Evolutionary conservation across 2,797 vertebrate species (phyloP).

Genomic region (Bothrops alternatus): DNA sequence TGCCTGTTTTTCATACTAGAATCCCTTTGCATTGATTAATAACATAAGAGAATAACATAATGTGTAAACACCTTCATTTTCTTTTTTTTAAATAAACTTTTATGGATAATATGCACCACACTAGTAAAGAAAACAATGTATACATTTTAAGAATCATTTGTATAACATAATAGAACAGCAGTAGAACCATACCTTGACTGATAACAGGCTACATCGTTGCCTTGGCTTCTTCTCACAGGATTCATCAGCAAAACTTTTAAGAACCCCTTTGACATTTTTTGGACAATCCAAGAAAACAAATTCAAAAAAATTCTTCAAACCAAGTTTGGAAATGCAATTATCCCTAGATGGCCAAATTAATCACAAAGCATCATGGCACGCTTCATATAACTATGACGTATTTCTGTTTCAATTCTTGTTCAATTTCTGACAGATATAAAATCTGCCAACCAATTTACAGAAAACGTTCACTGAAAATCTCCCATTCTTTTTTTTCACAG

Average conservation of each 20-base stretch:
- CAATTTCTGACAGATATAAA: neutral
- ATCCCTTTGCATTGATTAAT: neutral
- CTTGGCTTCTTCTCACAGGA: neutral
- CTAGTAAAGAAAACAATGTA: neutral
- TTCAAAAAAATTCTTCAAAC: neutral
- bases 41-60: neutral
- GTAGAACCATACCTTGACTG: neutral
- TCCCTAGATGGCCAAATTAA: rapidly evolving
- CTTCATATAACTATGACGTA: neutral
- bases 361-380: neutral
- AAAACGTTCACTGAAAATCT: neutral
- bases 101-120: neutral
- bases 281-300: neutral
- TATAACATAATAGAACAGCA: neutral
- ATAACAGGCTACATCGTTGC: neutral
- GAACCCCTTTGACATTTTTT: neutral
- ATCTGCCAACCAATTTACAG: neutral
- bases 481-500: neutral
- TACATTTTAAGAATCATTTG: rapidly evolving
- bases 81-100: neutral
- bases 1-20: neutral
- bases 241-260: neutral
- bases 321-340: rapidly evolving
- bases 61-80: neutral
- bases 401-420: neutral